Evolutionary conservation across 1,140 invertebrate species (phyloP), one percentile per base, ranked within the genome.

Genomic region (Mactra quadrangularis): DNA sequence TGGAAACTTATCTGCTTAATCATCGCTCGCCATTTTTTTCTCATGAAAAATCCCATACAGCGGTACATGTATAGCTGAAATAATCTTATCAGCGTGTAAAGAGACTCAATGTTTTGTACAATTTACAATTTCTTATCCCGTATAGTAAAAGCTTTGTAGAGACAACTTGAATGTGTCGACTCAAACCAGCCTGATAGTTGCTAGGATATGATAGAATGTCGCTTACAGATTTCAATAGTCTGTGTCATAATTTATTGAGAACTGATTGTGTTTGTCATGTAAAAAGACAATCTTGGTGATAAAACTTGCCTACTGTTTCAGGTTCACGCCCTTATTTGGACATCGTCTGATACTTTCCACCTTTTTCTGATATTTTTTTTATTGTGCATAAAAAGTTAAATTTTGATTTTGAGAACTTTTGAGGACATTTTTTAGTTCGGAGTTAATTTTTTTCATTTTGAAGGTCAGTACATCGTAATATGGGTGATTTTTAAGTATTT

Each of bases 61-160:
- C 41, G n/a, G 41, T 68, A 68, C 64, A 68, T 68, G 64, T 47
- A 45, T 22, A 19, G 25, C 27, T 41, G 45, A 1, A 17, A 29
- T 68, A 17, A 29, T 68, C 64, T 68, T 68, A 68, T 68, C 64
- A 15, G 27, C 15, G 45, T n/a, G 45, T n/a, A 1, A 15, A 50
- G 74, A 70, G 55, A 41, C 59, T 76, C 45, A 62, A 38, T 9
- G 62, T 57, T 35, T 62, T 47, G 59, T 50, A 76, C 35, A 64
- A 76, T 76, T 62, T 76, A 76, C 74, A 64, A 62, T 64, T 35
- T 47, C 59, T 76, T 62, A 76, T 64, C 55, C 59, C 62, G 55
- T 50, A 76, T 60, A 38, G 74, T 64, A 47, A 76, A 76, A 62
- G 74, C 55, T 76, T 76, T 76, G 74, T 76, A 62, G 57, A 60